Evolutionary conservation across 2,888 invertebrate species (phyloP), one percentile per base, ranked within the genome.

Genomic region (Prenolepis imparis): DNA sequence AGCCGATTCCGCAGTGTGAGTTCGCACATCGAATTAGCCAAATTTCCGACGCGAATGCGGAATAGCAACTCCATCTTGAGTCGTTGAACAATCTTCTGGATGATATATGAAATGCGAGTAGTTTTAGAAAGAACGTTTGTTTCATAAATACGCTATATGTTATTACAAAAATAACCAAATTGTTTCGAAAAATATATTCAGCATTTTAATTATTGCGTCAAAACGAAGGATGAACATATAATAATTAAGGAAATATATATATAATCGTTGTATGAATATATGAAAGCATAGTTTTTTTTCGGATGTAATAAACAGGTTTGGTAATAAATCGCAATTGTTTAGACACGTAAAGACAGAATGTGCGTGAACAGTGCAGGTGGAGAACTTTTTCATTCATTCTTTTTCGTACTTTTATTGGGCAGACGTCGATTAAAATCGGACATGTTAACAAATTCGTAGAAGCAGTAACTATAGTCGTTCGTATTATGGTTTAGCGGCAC

Each of bases 371-470:
- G 5, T 57, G 6, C 11, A 3, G 24, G 6, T 24, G 68, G 11
- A 78, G 15, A 9, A 18, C 4, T 4, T 12, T 61, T n/a, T 44
- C 9, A 18, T 77, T 66, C 24, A 28, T 57, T 57, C 48, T 21
- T 39, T 59, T 32, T 44, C 36, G 8, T 66, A 48, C 67, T 59
- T 72, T 44, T 81, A 84, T 64, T 73, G 48, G 84, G 73, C 59
- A 80, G 78, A 80, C 78, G 55, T 84, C 82, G 84, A 84, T 82
- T 82, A 82, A 61, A 82, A 80, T 70, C 59, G 63, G 21, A 73
- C 48, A 66, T 72, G 70, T 85, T 85, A 84, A 84, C 84, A 84
- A 85, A 85, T 85, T 85, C 85, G 75, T 81, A 66, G 85, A 85
- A 85, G 61, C 18, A 36, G 82, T 64, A 41, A 44, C 59, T 61